Evolutionary conservation across 2,888 invertebrate genomes (phyloP).

Genomic region (Troides aeacus): DNA sequence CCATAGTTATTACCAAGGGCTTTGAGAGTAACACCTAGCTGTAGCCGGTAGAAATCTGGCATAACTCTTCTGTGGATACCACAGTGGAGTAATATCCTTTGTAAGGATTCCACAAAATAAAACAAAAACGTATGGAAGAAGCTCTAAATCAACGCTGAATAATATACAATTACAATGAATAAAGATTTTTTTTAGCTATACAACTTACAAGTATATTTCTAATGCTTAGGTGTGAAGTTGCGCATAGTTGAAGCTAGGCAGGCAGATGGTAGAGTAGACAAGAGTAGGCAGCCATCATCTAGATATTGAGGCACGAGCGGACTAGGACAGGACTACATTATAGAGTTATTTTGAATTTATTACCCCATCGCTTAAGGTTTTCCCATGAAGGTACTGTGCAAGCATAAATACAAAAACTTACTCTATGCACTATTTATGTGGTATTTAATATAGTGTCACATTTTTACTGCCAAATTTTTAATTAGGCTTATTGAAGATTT

Average conservation of each 20-base stretch:
- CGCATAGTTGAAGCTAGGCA: conserved; percentile 77
- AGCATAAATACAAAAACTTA: conserved; percentile 48
- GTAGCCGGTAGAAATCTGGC: no score
- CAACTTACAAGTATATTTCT: conserved; percentile 48
- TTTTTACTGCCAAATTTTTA: conserved; percentile 24
- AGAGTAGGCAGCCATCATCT: conserved; percentile 67
- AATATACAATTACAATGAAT: not conserved
- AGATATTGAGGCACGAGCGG: conserved; percentile 72
- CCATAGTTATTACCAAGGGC: no score
- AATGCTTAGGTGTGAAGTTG: conserved; percentile 77
- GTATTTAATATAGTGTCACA: conserved; percentile 28
- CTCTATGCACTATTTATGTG: conserved; percentile 64
- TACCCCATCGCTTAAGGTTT: conserved; percentile 60
- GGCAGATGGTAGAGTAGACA: conserved; percentile 69
- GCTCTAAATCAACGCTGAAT: not conserved
- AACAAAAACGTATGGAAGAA: no score
- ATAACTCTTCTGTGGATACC: no score
- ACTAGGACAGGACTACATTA: conserved; percentile 61
- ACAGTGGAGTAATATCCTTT: no score
- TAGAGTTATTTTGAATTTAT: conserved; percentile 48
- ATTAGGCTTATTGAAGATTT: conserved; percentile 19
- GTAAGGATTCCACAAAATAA: no score
- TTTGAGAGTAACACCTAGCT: no score
- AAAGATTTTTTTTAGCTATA: not conserved
- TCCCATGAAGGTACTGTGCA: conserved; percentile 66